Base-by-base conservation (phyloP, 2,113 vertebrate species). In the Syngnathus typhle region DNA sequence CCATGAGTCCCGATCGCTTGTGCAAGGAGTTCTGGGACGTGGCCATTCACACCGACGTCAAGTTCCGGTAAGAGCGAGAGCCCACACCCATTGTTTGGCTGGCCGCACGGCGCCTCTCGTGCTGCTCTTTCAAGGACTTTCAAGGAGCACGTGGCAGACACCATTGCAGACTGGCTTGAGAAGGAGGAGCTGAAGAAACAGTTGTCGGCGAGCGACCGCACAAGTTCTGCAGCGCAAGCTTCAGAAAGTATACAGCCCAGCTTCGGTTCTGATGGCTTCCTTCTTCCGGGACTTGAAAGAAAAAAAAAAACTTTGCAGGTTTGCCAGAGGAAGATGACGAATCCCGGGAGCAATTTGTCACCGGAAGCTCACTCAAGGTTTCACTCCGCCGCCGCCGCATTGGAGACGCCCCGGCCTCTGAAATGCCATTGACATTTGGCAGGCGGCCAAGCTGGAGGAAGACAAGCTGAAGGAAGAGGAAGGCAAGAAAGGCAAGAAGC, bases 11-110 rank as follows among this genome's bases (percentile, higher is more conserved):
- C 1, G 47, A 89, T 32, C 85, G 63, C 37, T 85, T 90, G 52
- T 92, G 87, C 60, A 83, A 77, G n/a, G 91, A 96, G 70, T 72
- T 78, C 16, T 98, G 96, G 96, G 77, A 91, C 32, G 59, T 83
- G 60, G 82, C 87, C 21, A 85, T 99, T 44, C 95, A 97, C 78
- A 95, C 95, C 11, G 82, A 97, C 43, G 92, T 96, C 73, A 90
- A 92, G 72, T 96, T 99, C 92, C 95, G 96, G 96, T 98, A 36
- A 72, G 76, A 65, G 32, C 37, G n/a, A 9, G 6, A 1, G 23
- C 23, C 23, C 23, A 23, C 23, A 23, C 27, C 27, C 27, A 3
- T 32, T 32, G 27, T 32, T 32, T 32, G 27, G 27, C 27, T 32
- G 27, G 27, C 27, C 27, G 27, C 27, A 3, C 3, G 27, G 3